Conservation (phyloP, 2,888 invertebrate species). For the Dusona sp. region DNA sequence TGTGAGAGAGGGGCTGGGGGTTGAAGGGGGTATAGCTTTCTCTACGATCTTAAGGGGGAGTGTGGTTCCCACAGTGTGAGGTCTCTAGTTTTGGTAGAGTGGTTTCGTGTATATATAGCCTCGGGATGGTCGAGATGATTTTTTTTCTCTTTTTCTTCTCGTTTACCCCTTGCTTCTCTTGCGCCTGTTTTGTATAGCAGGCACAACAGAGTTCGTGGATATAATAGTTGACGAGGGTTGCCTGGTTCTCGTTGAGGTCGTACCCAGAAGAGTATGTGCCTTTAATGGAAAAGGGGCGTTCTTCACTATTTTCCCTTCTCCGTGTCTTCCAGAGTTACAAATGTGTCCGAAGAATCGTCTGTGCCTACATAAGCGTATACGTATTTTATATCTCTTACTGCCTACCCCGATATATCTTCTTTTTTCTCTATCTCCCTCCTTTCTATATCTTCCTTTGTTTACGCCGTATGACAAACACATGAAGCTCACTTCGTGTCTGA, state of each 20-base stretch:
- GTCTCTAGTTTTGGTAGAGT: constrained; percentile 40
- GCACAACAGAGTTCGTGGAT: constrained; percentile 33
- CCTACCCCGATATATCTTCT: not conserved
- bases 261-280: constrained; percentile 19
- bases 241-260: constrained; percentile 21
- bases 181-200: constrained; percentile 24
- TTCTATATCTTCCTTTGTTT: not conserved
- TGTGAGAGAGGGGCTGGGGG: constrained; percentile 10
- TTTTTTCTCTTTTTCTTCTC: constrained; percentile 34
- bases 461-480: not conserved
- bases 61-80: constrained; percentile 50
- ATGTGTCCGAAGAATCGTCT: constrained; percentile 31
- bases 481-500: not conserved
- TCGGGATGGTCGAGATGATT: constrained; percentile 48
- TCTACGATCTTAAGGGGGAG: constrained; percentile 38
- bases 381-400: not conserved
- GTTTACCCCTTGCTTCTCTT: not conserved
- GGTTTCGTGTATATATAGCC: constrained; percentile 43
- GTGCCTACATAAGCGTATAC: not conserved
- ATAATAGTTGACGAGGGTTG: constrained; percentile 36
- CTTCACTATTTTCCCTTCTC: constrained; percentile 12
- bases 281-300: constrained; percentile 31
- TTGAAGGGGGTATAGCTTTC: constrained; percentile 29
- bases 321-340: constrained; percentile 21
- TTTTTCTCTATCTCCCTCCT: not conserved